These are phyloP conservation scores for Drosophila santomea DNA, from an alignment of 1,140 invertebrate species.

Conservation along the genomic window DNA sequence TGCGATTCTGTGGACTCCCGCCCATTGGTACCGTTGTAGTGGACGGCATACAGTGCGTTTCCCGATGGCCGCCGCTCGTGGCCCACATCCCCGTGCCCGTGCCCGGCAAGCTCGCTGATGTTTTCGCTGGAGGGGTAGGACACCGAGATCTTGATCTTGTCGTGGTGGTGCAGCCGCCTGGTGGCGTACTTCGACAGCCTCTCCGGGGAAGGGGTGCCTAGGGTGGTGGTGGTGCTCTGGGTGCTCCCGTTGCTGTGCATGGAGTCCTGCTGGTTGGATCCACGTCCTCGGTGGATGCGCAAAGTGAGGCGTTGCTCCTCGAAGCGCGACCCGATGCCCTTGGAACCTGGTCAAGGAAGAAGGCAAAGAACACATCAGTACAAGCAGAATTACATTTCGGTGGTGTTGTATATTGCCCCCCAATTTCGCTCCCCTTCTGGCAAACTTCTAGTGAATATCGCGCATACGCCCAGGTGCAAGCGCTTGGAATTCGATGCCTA, in stretches of 20 bases:
- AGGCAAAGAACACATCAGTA: conserved; percentile 41
- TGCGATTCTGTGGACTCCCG: conserved; percentile 72
- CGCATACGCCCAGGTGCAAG: conserved; percentile 53
- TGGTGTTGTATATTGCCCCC: conserved; percentile 13
- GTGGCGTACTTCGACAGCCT: conserved; percentile 77
- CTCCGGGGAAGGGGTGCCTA: conserved; percentile 80
- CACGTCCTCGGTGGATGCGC: conserved; percentile 93
- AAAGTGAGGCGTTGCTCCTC: conserved; percentile 95
- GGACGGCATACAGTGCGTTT: conserved; percentile 73
- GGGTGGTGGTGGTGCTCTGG: conserved; percentile 78
- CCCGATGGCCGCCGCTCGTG: conserved; percentile 60
- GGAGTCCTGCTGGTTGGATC: conserved; percentile 79
- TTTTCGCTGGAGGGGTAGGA: conserved; percentile 93
- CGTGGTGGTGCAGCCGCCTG: conserved; percentile 86
- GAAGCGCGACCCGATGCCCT: conserved; percentile 87
- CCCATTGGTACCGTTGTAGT: conserved; percentile 70
- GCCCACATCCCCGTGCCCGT: conserved; percentile 38
- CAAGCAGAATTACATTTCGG: conserved; percentile 3
- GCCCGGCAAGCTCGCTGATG: conserved; percentile 85
- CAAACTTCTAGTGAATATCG: conserved; percentile 52
- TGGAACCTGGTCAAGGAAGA: conserved; percentile 60
- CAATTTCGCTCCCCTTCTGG: background rate
- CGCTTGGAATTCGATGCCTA: conserved; percentile 27
- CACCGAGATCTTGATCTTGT: conserved; percentile 93
- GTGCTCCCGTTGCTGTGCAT: conserved; percentile 83